These are phyloP conservation scores for Amphipoea lucens DNA, from an alignment of 2,888 invertebrate species.

Conservation along the genomic window DNA sequence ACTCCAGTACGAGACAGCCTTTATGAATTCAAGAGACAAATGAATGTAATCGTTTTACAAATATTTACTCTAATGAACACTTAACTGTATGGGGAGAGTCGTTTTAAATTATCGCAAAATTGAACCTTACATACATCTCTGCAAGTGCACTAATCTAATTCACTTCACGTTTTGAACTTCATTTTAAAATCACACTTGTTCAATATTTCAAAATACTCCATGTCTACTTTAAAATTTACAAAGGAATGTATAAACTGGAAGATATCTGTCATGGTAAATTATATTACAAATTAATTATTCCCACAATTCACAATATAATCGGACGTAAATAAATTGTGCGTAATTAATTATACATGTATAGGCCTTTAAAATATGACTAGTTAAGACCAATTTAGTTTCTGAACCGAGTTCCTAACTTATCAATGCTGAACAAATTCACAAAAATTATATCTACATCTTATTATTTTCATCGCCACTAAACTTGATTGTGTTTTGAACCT, in stretches of 20 bases:
- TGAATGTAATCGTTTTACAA: constrained; percentile 84
- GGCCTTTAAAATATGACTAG: constrained; percentile 89
- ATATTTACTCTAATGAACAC: constrained; percentile 89
- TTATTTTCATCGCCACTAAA: constrained; percentile 39
- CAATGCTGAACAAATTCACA: constrained; percentile 55
- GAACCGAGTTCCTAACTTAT: constrained; percentile 58
- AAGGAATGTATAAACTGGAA: constrained; percentile 88
- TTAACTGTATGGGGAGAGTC: constrained; percentile 85
- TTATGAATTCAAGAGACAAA: constrained; percentile 82
- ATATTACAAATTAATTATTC: constrained; percentile 62
- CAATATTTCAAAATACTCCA: constrained; percentile 73
- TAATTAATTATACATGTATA: constrained; percentile 75
- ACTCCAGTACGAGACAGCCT: constrained; percentile 86
- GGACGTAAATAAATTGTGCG: constrained; percentile 84
- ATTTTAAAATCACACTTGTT: constrained; percentile 85
- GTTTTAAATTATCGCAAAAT: constrained; percentile 84
- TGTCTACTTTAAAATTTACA: constrained; percentile 78
- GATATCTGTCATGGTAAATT: constrained; percentile 74
- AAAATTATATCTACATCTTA: constrained; percentile 53
- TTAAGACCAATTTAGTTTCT: constrained; percentile 77
- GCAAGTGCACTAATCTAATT: constrained; percentile 80
- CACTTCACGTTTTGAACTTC: constrained; percentile 85
- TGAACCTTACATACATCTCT: constrained; percentile 84
- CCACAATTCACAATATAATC: constrained; percentile 62
- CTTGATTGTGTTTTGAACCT: constrained; percentile 23